These are phyloP conservation scores for Cydia strobilella DNA, from an alignment of 1,140 invertebrate genomes.

Conservation along the genomic window DNA sequence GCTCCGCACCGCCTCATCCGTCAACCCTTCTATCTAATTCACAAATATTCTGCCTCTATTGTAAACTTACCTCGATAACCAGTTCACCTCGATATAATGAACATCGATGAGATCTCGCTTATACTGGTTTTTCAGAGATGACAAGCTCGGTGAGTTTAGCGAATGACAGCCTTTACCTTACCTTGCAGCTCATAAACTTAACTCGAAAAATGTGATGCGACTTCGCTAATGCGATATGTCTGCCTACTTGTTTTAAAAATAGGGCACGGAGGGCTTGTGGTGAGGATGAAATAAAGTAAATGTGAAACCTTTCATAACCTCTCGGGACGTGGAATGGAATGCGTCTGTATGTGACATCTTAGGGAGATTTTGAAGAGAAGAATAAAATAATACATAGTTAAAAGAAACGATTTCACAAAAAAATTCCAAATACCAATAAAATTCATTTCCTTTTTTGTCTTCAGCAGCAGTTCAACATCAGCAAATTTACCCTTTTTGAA, in stretches of 20 bases:
- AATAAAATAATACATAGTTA: too few relatives aligned
- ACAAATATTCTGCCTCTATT: not conserved
- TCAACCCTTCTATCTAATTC: conserved; percentile 41
- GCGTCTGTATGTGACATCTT: conserved; percentile 16
- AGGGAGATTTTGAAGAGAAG: too few relatives aligned
- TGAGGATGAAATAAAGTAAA: conserved; percentile 7
- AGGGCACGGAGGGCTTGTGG: not conserved
- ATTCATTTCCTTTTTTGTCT: too few relatives aligned
- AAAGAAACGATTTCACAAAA: too few relatives aligned
- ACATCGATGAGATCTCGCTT: not conserved
- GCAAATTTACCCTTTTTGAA: too few relatives aligned
- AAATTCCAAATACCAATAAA: too few relatives aligned
- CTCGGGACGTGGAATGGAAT: conserved; percentile 32
- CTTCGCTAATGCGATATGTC: conserved; percentile 30
- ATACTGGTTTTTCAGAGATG: not conserved
- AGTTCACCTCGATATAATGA: not conserved
- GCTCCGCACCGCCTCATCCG: conserved; percentile 53
- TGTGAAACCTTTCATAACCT: conserved; percentile 1
- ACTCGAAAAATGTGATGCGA: conserved; percentile 46
- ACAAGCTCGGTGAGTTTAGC: not conserved
- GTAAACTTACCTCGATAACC: not conserved
- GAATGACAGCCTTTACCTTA: conserved; percentile 35
- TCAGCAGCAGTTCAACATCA: too few relatives aligned
- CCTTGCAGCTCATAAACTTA: conserved; percentile 45
- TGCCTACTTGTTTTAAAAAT: conserved; percentile 19